A percentile compares a stretch with the other conserved stretches of the same genome.
phyloP scores from a whole-genome alignment of 2,113 vertebrate genomes.

The Meleagris gallopavo region DNA sequence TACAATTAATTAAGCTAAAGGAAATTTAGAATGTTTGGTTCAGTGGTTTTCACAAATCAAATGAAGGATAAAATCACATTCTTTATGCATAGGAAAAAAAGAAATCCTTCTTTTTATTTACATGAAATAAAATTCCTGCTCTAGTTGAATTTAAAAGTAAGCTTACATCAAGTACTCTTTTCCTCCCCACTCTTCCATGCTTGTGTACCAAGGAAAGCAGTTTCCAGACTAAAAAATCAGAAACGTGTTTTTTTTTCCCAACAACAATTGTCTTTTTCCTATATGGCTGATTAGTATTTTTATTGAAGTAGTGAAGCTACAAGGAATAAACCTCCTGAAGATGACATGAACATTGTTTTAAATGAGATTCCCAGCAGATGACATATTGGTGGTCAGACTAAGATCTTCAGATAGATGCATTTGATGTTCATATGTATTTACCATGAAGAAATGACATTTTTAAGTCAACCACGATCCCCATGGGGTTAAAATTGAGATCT shows the following conservation, averaged over 20 bases:
- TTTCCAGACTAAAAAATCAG: background rate
- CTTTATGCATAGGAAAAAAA: background rate
- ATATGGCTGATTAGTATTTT: background rate
- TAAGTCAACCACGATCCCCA: accelerated
- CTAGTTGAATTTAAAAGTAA: background rate
- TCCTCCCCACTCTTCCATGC: background rate
- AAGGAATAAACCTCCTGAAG: background rate
- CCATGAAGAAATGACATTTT: background rate
- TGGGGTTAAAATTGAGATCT: background rate
- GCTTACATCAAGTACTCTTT: background rate
- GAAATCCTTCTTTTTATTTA: background rate
- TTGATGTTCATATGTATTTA: background rate
- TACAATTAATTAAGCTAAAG: constrained; percentile 23
- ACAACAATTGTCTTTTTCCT: background rate
- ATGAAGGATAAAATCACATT: constrained; percentile 1
- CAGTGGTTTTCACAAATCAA: background rate
- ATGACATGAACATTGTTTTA: background rate
- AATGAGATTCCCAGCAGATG: background rate
- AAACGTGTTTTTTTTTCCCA: background rate
- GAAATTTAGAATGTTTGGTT: constrained; percentile 13
- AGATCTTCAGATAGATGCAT: background rate
- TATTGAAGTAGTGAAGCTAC: background rate
- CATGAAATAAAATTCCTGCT: background rate
- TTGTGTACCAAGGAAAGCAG: background rate
- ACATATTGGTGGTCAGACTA: background rate